Evolutionary conservation across 1,140 invertebrate species (phyloP).

Genomic region (Maconellicoccus hirsutus): DNA sequence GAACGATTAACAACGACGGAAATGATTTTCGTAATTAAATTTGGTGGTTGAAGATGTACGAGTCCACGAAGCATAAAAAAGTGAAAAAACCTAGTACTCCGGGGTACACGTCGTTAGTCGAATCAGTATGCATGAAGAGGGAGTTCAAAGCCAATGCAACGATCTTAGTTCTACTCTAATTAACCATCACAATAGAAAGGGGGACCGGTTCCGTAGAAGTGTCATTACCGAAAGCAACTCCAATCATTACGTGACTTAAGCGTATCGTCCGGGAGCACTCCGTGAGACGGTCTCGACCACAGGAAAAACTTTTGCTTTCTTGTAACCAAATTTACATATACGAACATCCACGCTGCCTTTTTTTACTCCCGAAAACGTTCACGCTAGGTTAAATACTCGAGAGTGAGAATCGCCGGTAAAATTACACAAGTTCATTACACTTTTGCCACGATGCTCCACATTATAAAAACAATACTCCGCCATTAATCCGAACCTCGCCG

Average conservation of each 20-base stretch:
- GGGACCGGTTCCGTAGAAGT: background rate
- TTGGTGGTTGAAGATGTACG: background rate
- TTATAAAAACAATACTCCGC: too few species aligned
- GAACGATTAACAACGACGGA: background rate
- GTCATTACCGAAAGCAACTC: conserved; percentile 15
- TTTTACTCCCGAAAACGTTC: too few species aligned
- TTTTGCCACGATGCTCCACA: too few species aligned
- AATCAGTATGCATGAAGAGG: conserved; percentile 3
- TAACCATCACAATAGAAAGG: conserved; percentile 11
- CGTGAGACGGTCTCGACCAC: too few species aligned
- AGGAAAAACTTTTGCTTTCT: background rate
- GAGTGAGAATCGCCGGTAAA: too few species aligned
- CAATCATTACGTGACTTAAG: background rate
- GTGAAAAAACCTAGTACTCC: background rate
- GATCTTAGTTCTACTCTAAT: conserved; percentile 16
- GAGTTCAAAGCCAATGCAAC: conserved; percentile 3
- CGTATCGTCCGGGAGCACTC: background rate
- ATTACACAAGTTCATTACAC: too few species aligned
- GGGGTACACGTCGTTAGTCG: background rate
- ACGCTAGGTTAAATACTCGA: too few species aligned
- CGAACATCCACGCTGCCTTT: too few species aligned
- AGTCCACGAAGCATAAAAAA: background rate
- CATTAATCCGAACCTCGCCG: too few species aligned
- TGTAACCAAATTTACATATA: background rate
- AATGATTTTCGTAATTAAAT: background rate